Evolutionary conservation across 2,888 invertebrate genomes (phyloP).

Genomic region (Netelia fuscicornis): DNA sequence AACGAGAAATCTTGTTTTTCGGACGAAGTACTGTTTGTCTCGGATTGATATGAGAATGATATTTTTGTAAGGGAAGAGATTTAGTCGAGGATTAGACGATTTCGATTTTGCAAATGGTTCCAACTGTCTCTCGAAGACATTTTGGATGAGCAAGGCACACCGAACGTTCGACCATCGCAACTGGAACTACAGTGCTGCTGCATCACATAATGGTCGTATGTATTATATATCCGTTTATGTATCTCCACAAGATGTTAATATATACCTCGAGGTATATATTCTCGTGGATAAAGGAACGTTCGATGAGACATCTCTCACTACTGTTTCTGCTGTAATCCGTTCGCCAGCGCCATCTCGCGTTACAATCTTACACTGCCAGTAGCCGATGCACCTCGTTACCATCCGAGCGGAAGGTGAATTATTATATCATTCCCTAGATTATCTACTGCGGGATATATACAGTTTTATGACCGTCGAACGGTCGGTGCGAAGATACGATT

Average conservation of each 20-base stretch:
- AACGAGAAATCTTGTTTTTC: neutral
- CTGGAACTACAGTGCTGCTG: constrained; percentile 62
- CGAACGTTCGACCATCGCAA: constrained; percentile 58
- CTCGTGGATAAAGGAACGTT: neutral
- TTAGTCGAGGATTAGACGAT: neutral
- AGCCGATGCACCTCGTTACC: neutral
- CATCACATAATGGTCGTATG: constrained; percentile 34
- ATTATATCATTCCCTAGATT: neutral
- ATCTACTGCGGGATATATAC: neutral
- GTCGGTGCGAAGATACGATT: neutral
- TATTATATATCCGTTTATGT: constrained; percentile 22
- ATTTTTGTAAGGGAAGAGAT: neutral
- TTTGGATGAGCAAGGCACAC: constrained; percentile 29
- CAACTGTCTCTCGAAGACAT: constrained; percentile 33
- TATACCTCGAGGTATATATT: neutral
- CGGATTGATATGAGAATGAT: neutral
- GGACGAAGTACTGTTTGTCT: neutral
- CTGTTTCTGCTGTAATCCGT: neutral
- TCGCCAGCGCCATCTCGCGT: neutral
- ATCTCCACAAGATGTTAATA: neutral
- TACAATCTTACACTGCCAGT: neutral
- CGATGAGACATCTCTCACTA: neutral
- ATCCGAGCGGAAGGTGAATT: neutral
- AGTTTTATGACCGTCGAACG: neutral
- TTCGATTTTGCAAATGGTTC: neutral